Percentiles rank a stretch among this genome's conserved stretches.
These are phyloP conservation scores for Theodoxus fluviatilis DNA, from an alignment of 2,888 invertebrate species.

Conservation along the genomic window DNA sequence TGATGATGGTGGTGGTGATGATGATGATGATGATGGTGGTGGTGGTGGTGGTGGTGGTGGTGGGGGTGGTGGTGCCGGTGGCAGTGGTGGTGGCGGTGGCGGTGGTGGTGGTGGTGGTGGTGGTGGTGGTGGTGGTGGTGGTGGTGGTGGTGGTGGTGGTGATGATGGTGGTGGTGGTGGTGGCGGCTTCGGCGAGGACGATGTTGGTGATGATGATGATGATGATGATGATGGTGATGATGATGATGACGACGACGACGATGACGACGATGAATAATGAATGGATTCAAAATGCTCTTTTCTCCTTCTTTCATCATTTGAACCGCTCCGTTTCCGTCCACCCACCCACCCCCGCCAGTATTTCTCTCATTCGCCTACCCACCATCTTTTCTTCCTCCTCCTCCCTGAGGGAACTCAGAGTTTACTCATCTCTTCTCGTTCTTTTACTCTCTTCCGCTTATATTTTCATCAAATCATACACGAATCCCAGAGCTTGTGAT, in stretches of 20 bases:
- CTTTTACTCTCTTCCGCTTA: too few relatives aligned
- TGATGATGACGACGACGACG: neutral
- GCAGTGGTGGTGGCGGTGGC: neutral
- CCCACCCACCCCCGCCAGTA: too few relatives aligned
- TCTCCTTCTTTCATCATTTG: too few relatives aligned
- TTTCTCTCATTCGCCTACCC: too few relatives aligned
- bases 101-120: neutral
- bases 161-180: neutral
- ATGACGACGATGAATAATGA: neutral
- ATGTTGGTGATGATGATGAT: neutral
- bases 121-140: neutral
- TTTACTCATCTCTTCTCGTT: too few relatives aligned
- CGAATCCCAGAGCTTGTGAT: too few relatives aligned
- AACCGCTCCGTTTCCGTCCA: too few relatives aligned
- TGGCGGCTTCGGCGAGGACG: neutral
- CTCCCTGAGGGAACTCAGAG: too few relatives aligned
- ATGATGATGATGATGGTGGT: conserved; percentile 20
- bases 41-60: neutral
- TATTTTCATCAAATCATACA: too few relatives aligned
- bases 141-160: neutral
- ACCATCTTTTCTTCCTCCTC: too few relatives aligned
- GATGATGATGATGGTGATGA: neutral
- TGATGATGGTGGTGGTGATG: conserved; percentile 24
- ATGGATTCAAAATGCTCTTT: neutral
- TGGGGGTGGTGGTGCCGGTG: neutral